phyloP scores from a whole-genome alignment of 2,888 invertebrate genomes.

The Labia minor region DNA sequence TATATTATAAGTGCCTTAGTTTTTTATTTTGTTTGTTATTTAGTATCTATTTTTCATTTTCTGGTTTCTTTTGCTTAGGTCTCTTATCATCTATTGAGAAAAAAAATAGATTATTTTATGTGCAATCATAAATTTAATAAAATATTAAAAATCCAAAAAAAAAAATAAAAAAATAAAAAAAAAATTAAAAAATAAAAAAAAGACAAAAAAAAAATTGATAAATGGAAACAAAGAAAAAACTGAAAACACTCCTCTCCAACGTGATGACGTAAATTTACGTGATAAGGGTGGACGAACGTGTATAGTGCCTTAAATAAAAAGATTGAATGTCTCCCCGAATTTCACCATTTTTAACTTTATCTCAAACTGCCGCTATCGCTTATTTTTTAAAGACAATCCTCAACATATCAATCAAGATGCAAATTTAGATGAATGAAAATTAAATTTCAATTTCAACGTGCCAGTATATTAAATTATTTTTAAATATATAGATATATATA shows the following conservation, averaged over 20 bases:
- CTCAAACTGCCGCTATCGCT: background rate
- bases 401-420: background rate
- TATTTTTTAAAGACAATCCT: background rate
- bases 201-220: too few species aligned
- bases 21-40: background rate
- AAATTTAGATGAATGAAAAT: too few species aligned
- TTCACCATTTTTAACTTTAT: background rate
- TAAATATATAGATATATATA: background rate
- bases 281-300: constrained; percentile 2
- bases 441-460: too few species aligned
- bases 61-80: background rate
- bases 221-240: too few species aligned
- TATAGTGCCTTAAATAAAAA: constrained; percentile 6
- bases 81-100: background rate
- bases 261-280: constrained; percentile 3
- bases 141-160: background rate
- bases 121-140: background rate
- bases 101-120: background rate
- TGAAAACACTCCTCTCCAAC: background rate
- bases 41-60: background rate
- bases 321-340: background rate
- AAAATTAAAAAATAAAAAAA: too few species aligned
- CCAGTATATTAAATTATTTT: too few species aligned
- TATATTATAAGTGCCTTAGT: background rate
- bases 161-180: too few species aligned